phyloP scores from a whole-genome alignment of 2,888 invertebrate genomes.

The Mesorhabditis sp. region DNA sequence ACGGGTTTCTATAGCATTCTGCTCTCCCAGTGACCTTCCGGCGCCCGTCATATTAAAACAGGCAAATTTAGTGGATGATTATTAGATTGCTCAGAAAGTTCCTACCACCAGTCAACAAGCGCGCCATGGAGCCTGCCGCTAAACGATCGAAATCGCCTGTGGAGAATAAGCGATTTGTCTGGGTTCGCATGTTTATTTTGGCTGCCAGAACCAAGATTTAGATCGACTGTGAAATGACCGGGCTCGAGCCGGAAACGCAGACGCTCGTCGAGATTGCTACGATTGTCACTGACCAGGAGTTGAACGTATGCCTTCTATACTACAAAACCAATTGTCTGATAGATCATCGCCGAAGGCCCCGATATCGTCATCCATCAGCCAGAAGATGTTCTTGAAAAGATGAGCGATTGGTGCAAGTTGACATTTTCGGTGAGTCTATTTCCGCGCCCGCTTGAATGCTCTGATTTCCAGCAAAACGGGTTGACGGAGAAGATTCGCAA shows the following conservation, averaged over 20 bases:
- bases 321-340: not conserved
- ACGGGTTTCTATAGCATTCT: too few relatives aligned
- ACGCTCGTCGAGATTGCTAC: slow-evolving; percentile 85
- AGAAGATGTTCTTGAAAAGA: slow-evolving; percentile 70
- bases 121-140: too few relatives aligned
- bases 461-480: slow-evolving; percentile 75
- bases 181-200: too few relatives aligned
- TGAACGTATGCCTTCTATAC: slow-evolving; percentile 33
- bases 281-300: slow-evolving; percentile 73
- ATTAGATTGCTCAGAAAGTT: too few relatives aligned
- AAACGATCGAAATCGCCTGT: too few relatives aligned
- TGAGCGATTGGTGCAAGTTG: slow-evolving; percentile 79
- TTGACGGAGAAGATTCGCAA: slow-evolving; percentile 69
- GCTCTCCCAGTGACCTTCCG: too few relatives aligned
- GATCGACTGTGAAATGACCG: slow-evolving; percentile 73
- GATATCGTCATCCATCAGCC: slow-evolving; percentile 76
- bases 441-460: slow-evolving; percentile 67
- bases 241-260: slow-evolving; percentile 71
- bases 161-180: too few relatives aligned
- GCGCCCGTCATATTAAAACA: too few relatives aligned
- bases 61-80: too few relatives aligned
- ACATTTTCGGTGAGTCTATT: slow-evolving; percentile 82
- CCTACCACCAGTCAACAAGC: too few relatives aligned
- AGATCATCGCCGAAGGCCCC: slow-evolving; percentile 61
- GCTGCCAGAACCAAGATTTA: slow-evolving; percentile 21